Percentiles rank a stretch among this genome's conserved stretches.
Conservation (phyloP, 2,888 invertebrate species). For the Ypsolopha sequella region DNA sequence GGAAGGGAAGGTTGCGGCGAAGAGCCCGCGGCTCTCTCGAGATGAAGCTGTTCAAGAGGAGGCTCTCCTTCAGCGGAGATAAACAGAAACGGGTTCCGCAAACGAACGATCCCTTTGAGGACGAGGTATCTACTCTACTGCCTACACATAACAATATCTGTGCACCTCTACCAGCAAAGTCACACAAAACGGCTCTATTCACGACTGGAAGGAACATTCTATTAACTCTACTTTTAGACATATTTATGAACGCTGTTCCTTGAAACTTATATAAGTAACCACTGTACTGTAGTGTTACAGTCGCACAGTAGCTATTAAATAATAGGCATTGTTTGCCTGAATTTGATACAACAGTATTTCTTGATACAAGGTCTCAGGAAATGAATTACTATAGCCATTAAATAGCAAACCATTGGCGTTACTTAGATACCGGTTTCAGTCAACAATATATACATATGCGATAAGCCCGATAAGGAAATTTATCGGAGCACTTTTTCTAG, state of each 20-base stretch:
- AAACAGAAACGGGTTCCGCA: conserved; percentile 59
- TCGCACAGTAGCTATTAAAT: no score
- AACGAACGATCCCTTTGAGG: conserved; percentile 58
- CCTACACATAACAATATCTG: neutral
- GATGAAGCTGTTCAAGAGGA: conserved; percentile 68
- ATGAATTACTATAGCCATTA: neutral
- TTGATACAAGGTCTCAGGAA: neutral
- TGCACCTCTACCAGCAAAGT: neutral
- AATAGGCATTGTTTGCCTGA: neutral
- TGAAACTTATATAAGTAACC: no score
- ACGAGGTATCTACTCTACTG: conserved; percentile 40
- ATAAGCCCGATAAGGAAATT: neutral
- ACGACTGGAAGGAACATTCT: no score
- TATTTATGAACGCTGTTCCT: no score
- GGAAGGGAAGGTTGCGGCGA: conserved; percentile 23
- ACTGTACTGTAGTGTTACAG: no score
- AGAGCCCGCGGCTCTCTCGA: conserved; percentile 25
- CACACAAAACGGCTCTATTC: no score
- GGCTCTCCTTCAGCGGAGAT: conserved; percentile 61
- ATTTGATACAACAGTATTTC: neutral
- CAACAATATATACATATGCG: neutral
- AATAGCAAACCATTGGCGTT: neutral
- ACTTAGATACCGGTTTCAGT: neutral
- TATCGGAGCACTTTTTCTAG: neutral
- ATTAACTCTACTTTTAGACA: no score